Conservation (phyloP, 30 jellyfish, hydroid and myxozoan species). For the Chrysaora quinquecirrha region DNA sequence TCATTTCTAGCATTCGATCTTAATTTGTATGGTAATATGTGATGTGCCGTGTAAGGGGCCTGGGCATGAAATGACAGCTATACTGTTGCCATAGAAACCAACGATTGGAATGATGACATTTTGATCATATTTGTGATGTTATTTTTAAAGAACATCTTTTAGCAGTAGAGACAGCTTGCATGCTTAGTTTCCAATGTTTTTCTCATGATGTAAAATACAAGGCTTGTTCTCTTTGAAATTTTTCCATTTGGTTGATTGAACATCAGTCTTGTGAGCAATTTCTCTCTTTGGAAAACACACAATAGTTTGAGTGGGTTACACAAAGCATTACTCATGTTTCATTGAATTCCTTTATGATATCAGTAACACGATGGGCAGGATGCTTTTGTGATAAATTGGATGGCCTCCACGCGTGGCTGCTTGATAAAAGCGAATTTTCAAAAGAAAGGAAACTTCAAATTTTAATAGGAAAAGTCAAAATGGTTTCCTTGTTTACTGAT, state of each 20-base stretch:
- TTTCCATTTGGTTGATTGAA: neutral
- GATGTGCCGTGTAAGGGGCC: too few relatives aligned
- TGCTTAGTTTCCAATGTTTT: too few relatives aligned
- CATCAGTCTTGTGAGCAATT: neutral
- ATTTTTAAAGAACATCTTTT: too few relatives aligned
- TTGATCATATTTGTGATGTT: too few relatives aligned
- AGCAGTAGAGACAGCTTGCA: too few relatives aligned
- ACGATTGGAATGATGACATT: too few relatives aligned
- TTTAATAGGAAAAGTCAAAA: neutral
- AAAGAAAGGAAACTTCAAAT: slow-evolving; percentile 34
- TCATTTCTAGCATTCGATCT: too few relatives aligned
- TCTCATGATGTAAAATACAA: too few relatives aligned
- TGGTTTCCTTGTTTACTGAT: slow-evolving; percentile 63
- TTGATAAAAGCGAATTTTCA: neutral
- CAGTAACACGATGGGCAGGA: slow-evolving; percentile 11
- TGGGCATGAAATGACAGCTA: too few relatives aligned
- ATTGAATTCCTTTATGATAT: neutral
- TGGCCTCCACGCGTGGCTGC: slow-evolving; percentile 68
- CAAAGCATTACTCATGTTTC: neutral
- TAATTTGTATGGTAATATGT: too few relatives aligned
- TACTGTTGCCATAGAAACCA: too few relatives aligned
- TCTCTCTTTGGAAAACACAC: neutral
- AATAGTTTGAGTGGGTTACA: neutral
- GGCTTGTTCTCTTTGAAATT: too few relatives aligned
- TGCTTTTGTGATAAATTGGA: slow-evolving; percentile 35